Evolutionary conservation across 2,797 vertebrate species (phyloP), one percentile per base, ranked within the genome.

Genomic region (Otus scops): DNA sequence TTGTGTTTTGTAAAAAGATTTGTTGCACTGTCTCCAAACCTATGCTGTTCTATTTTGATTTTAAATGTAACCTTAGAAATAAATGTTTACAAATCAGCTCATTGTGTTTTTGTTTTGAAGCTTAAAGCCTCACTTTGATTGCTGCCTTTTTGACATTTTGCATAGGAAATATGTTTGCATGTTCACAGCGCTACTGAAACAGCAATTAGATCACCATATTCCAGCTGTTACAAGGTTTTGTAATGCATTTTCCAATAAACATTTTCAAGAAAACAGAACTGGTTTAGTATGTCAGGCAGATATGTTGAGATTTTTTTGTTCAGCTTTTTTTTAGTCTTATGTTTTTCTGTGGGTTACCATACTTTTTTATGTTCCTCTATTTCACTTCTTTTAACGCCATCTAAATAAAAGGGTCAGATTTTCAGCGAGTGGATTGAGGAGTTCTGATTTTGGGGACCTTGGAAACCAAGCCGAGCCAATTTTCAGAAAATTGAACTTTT

Each of bases 91-190:
- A 98, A 98, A 98, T 97, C 97, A 98, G 96, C 89, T 97, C 98
- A 96, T 98, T 97, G 96, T 98, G 97, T 97, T 97, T 98, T 97
- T 97, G 95, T 98, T 98, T 97, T 98, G 98, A 97, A 97, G 97
- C 95, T 97, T 94, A 97, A 96, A 98, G 94, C 95, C 95, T 97
- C 94, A 93, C 96, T 98, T 98, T 98, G 97, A 98, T 98, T 98
- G 97, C 97, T 97, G 97, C 93, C 97, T 98, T 98, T 98, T 97
- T 98, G 97, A 98, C 97, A 98, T 98, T 98, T 98, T 95, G 98
- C 97, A 96, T 96, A 97, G 97, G 97, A 98, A 98, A 97, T 98
- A 97, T 95, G 97, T 97, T 97, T 97, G 95, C 90, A 84, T 97
- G 97, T 97, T 98, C 75, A 68, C 95, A 96, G 54, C 34, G 75